Base-by-base conservation (phyloP, 2,888 invertebrate species). In the Pyrrhosoma nymphula region DNA sequence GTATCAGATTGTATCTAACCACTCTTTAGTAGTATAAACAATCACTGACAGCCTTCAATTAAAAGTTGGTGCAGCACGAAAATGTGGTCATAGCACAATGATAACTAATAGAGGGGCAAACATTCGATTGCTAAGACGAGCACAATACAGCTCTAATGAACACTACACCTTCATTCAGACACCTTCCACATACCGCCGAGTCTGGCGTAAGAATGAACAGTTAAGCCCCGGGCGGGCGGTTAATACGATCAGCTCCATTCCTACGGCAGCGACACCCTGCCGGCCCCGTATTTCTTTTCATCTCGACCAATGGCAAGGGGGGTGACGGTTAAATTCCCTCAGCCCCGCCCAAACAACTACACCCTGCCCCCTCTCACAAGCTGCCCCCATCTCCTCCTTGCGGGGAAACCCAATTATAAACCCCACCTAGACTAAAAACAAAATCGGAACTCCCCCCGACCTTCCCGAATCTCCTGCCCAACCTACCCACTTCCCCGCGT, bases 231-330 rank as follows among this genome's bases (percentile, higher is more conserved):
- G 82, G 35, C 69, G 82, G 12, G 8, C 82, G 4, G 82, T 35
- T 82, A 82, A 82, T 82, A 82, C 82, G 82, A 82, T 82, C 82
- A 35, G 6, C 82, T 82, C 82, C 82, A 3, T 35, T 82, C 82
- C 82, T 69, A 12, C 10, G 69, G 69, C 69, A n/a, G 16, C 8
- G 69, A 69, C 26, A n/a, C 82, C 82, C 82, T 1, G 35, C 82
- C 30, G 14, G 69, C 23, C 69, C 69, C 69, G 8, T 30, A 35
- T 35, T 82, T 35, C 82, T 82, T 35, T 35, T 35, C 82, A 18
- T 26, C 82, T 82, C 82, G 82, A 82, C 90, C 93, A 47, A 93
- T 69, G 47, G 93, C 69, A 63, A 26, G n/a, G 63, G 39, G 23
- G 35, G 23, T n/a, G 60, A 8, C 55, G 26, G 89, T 55, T 26